These are phyloP conservation scores for Acropora tenuis DNA, from an alignment of 64 coral and sea anemone species.

Conservation along the genomic window DNA sequence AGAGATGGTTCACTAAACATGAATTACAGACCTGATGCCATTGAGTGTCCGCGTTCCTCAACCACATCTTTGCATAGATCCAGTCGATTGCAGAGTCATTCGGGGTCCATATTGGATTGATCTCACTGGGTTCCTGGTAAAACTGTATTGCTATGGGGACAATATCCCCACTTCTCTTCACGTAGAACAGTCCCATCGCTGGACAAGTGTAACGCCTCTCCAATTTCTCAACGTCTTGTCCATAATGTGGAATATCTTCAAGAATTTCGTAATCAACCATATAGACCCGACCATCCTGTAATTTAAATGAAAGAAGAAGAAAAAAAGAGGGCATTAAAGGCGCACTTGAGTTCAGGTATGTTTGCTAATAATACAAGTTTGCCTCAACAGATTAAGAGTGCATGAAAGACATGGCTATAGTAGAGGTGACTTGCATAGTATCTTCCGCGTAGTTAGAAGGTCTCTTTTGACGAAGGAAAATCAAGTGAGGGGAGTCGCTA, in stretches of 20 bases:
- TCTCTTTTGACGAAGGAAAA: too few species aligned
- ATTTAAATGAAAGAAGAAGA: too few species aligned
- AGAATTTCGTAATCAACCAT: constrained; percentile 75
- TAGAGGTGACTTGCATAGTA: too few species aligned
- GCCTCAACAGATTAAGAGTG: too few species aligned
- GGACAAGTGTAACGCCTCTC: constrained; percentile 66
- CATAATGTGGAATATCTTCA: constrained; percentile 71
- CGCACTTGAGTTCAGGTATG: too few species aligned
- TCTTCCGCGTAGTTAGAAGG: too few species aligned
- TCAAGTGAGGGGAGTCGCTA: too few species aligned
- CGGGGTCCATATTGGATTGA: constrained; percentile 91
- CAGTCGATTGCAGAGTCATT: constrained; percentile 80
- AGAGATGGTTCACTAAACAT: background rate
- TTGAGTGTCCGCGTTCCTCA: constrained; percentile 77
- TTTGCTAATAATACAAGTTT: too few species aligned
- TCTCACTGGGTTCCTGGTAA: constrained; percentile 49
- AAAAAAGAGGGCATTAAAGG: too few species aligned
- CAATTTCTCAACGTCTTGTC: constrained; percentile 40
- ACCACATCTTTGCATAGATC: constrained; percentile 88
- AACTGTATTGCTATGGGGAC: constrained; percentile 90
- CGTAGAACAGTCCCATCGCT: constrained; percentile 68
- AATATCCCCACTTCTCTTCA: constrained; percentile 42
- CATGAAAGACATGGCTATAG: too few species aligned
- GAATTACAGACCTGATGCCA: constrained; percentile 64
- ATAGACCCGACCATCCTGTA: constrained; percentile 81